These are phyloP conservation scores for Tupaia chinensis DNA, from an alignment of 2,113 vertebrate genomes.

Conservation along the genomic window DNA sequence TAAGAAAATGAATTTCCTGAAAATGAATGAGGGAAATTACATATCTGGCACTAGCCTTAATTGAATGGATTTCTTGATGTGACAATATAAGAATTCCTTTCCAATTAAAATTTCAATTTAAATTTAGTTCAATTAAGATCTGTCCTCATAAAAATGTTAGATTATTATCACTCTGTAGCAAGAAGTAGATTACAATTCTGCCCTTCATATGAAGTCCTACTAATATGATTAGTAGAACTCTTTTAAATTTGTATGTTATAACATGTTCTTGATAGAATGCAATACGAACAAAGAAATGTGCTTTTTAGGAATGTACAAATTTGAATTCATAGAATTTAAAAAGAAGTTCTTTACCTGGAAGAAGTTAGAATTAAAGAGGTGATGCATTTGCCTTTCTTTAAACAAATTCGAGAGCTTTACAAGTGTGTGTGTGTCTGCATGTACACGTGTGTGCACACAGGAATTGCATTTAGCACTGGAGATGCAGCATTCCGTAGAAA, in stretches of 20 bases:
- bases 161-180: conserved; percentile 25
- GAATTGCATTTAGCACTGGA: background rate
- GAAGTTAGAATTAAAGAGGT: background rate
- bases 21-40: conserved; percentile 52
- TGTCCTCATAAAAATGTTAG: conserved; percentile 36
- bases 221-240: background rate
- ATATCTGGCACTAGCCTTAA: conserved; percentile 13
- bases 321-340: background rate
- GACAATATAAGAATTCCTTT: conserved; percentile 49
- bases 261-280: background rate
- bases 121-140: conserved; percentile 54
- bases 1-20: conserved; percentile 28
- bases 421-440: background rate
- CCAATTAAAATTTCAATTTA: conserved; percentile 68
- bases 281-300: background rate
- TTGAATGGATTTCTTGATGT: conserved; percentile 46
- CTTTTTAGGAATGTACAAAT: background rate
- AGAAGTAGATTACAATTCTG: background rate
- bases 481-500: background rate
- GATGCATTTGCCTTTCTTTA: background rate
- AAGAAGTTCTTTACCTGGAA: background rate
- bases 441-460: fast-evolving
- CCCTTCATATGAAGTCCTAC: background rate
- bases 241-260: background rate
- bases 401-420: background rate